Evolutionary conservation across 1,140 invertebrate genomes (phyloP), one percentile per base, ranked within the genome.

Genomic region (Drosophila busckii): DNA sequence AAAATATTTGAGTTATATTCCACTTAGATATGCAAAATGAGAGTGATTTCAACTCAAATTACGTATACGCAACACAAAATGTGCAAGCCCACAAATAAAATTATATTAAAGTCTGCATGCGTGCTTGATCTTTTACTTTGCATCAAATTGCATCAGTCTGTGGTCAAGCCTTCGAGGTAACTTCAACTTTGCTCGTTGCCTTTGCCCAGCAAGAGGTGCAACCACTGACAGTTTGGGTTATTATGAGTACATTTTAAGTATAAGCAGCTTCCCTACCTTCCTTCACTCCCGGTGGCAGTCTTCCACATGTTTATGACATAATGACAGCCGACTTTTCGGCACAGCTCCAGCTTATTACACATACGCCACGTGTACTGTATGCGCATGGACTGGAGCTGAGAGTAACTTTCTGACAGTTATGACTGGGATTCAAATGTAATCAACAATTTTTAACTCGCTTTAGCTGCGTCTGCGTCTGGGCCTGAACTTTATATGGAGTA

Each of bases 401-500:
- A 53, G 60, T 16, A 50, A 71, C 68, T 71, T 59, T 68, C 49
- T 78, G 71, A 78, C 71, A 80, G 62, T 78, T 71, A 80, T 80
- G 71, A 80, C 73, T 70, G 61, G 67, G 73, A 80, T 80, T 78
- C 73, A 80, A 80, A 80, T 78, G 73, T 71, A 80, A 78, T 71
- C 71, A 78, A 70, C 62, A 48, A 67, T 48, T 71, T 63, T 76
- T 50, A 59, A 70, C 40, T 59, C 50, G 50, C 38, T 45, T 52
- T 44, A 32, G 17, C 50, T 45, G 19, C 34, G n/a, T 19, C 34
- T 15, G n/a, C n/a, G n/a, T n/a, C n/a, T n/a, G n/a, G n/a, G 19
- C 52, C 12, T 46, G 20, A 46, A 38, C 23, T 31, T 49, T 15
- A 32, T 9, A 19, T 20, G 9, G n/a, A n/a, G n/a, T n/a, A n/a